phyloP scores from a whole-genome alignment of 2,113 vertebrate species.

The Blennius ocellaris region DNA sequence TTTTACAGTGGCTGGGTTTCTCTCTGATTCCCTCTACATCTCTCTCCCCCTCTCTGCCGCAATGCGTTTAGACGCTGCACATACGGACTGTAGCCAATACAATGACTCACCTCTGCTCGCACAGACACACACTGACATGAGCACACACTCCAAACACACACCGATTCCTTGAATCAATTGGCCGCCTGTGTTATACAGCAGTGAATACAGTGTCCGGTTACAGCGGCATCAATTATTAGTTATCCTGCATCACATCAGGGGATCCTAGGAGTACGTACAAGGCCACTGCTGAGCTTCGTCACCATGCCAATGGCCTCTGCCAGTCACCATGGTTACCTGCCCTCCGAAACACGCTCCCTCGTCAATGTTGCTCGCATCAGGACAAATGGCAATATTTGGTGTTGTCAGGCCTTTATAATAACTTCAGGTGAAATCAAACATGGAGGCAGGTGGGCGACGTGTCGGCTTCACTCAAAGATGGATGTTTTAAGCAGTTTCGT shows the following conservation, averaged over 20 bases:
- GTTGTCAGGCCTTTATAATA: slow-evolving; percentile 9
- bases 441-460: background rate
- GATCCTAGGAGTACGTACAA: slow-evolving; percentile 50
- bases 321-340: slow-evolving; percentile 68
- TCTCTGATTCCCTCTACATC: slow-evolving; percentile 35
- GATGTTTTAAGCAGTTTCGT: slow-evolving; percentile 27
- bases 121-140: slow-evolving; percentile 33
- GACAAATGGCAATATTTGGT: slow-evolving; percentile 24
- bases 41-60: slow-evolving; percentile 62
- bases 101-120: slow-evolving; percentile 74
- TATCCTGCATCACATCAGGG: slow-evolving; percentile 65
- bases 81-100: slow-evolving; percentile 55
- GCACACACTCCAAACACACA: slow-evolving; percentile 31
- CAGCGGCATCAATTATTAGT: slow-evolving; percentile 75
- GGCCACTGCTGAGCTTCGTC: slow-evolving; percentile 53
- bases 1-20: slow-evolving; percentile 20
- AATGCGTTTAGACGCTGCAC: slow-evolving; percentile 64
- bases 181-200: slow-evolving; percentile 30
- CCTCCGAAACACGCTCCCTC: slow-evolving; percentile 46
- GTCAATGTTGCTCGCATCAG: slow-evolving; percentile 19
- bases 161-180: slow-evolving; percentile 17
- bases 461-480: slow-evolving; percentile 1
- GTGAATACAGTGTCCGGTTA: slow-evolving; percentile 66
- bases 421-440: slow-evolving; percentile 12
- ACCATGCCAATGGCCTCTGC: slow-evolving; percentile 50